These are phyloP conservation scores for Battus philenor DNA, from an alignment of 1,140 invertebrate genomes.

Conservation along the genomic window DNA sequence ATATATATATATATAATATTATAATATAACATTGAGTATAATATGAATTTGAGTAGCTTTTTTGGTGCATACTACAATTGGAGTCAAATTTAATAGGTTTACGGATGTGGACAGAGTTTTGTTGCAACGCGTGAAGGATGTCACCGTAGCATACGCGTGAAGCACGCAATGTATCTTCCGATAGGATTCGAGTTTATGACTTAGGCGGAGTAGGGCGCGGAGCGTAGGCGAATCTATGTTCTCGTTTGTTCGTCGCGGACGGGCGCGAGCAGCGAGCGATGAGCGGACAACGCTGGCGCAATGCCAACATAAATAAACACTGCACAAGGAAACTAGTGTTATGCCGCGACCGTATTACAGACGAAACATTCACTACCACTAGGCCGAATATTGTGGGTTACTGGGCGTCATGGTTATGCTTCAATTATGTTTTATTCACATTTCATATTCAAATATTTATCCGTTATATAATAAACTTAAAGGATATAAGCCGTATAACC, in stretches of 20 bases:
- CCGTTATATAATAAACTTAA: too few relatives aligned
- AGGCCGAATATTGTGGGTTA: slow-evolving; percentile 72
- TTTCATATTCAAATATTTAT: too few relatives aligned
- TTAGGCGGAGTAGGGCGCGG: slow-evolving; percentile 30
- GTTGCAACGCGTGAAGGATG: slow-evolving; percentile 59
- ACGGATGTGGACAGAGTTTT: slow-evolving; percentile 25
- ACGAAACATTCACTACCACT: slow-evolving; percentile 72
- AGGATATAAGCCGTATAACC: too few relatives aligned
- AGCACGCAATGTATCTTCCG: slow-evolving; percentile 47
- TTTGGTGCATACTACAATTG: slow-evolving; percentile 41
- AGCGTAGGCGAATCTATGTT: slow-evolving; percentile 53
- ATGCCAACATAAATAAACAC: slow-evolving; percentile 71
- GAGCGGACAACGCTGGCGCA: slow-evolving; percentile 62
- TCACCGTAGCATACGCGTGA: slow-evolving; percentile 41
- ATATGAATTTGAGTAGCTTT: slow-evolving; percentile 8
- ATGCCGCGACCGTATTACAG: slow-evolving; percentile 72
- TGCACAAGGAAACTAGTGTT: slow-evolving; percentile 74
- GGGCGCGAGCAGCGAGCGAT: slow-evolving; percentile 41
- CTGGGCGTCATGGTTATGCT: slow-evolving; percentile 45
- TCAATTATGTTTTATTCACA: slow-evolving; percentile 16
- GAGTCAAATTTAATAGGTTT: slow-evolving; percentile 35
- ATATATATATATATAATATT: too few relatives aligned
- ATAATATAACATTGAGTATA: too few relatives aligned
- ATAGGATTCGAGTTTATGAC: slow-evolving; percentile 19
- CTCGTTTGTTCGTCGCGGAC: slow-evolving; percentile 56